Evolutionary conservation across 2,888 invertebrate species (phyloP), one percentile per base, ranked within the genome.

Genomic region (Folsomia manolachei): DNA sequence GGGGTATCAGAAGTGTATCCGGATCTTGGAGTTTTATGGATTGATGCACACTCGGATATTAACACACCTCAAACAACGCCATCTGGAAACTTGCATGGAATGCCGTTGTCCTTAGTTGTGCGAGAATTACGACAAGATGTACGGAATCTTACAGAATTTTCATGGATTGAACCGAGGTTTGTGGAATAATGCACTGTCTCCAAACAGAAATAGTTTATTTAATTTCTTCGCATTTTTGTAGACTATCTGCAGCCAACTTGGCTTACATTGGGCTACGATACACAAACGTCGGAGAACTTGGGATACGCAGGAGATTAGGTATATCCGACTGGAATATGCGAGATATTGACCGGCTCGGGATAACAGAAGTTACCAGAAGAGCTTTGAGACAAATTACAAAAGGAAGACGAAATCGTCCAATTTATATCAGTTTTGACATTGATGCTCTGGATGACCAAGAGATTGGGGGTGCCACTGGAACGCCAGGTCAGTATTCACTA

Each of bases 291-390:
- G 71, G 64, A 0, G 78, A 78, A 69, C 67, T 52, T 82, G 85
- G 91, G 73, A 88, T 92, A 63, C 90, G 96, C 76, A 90, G 94
- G 82, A 91, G 93, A 84, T 89, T 91, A 82, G 89, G 91, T 14
- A 91, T 97, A 69, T 85, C 86, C 27, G 88, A 91, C 27, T 96
- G 89, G 84, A 91, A 92, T 26, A 96, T 96, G 92, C 90, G 91
- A 82, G 95, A 91, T 73, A 87, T 93, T 63, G 91, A 92, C 83
- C 86, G 87, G 81, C 87, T 89, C 81, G 97, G 97, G 0, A 92
- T 97, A 79, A 86, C 88, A 63, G 89, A 89, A 69, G 89, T 94
- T 1, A 87, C 92, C 26, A 86, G 89, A 71, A 89, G 90, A 86
- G 90, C 92, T 18, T 83, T 94, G 68, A 86, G 89, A 39, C 86